phyloP scores from a whole-genome alignment of 2,797 vertebrate species.

The Dallia pectoralis region DNA sequence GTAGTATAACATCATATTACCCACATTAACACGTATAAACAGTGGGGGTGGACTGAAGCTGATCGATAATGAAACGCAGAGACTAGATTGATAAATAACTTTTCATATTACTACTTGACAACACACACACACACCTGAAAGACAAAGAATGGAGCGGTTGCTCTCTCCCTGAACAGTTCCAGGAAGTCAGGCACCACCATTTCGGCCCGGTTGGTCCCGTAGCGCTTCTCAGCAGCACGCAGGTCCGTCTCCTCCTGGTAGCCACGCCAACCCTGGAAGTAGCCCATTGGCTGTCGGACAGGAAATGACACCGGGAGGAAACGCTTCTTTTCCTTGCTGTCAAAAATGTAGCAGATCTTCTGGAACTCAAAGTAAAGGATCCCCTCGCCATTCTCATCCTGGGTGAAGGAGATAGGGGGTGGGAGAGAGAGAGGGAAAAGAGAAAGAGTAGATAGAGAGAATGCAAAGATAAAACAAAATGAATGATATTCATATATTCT shows the following conservation, averaged over 20 bases:
- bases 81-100: not conserved
- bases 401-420: not conserved
- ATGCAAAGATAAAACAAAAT: not conserved
- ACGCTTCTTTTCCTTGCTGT: slow-evolving; percentile 78
- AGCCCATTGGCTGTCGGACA: slow-evolving; percentile 74
- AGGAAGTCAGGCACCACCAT: slow-evolving; percentile 98
- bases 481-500: too few species aligned
- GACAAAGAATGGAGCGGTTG: slow-evolving; percentile 96
- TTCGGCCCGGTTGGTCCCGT: slow-evolving; percentile 90
- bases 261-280: slow-evolving; percentile 87
- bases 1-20: not conserved
- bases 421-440: not conserved
- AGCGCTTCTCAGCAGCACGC: slow-evolving; percentile 84
- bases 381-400: slow-evolving; percentile 82
- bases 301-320: slow-evolving; percentile 89
- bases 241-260: slow-evolving; percentile 91
- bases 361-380: slow-evolving; percentile 92
- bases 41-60: too few species aligned
- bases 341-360: slow-evolving; percentile 90
- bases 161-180: slow-evolving; percentile 93
- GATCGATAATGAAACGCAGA: not conserved
- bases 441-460: slow-evolving; percentile 40
- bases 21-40: too few species aligned
- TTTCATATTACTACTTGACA: not conserved
- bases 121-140: slow-evolving; percentile 82